Conservation (phyloP, 2,113 vertebrate genomes). For the Lamprotornis superbus region DNA sequence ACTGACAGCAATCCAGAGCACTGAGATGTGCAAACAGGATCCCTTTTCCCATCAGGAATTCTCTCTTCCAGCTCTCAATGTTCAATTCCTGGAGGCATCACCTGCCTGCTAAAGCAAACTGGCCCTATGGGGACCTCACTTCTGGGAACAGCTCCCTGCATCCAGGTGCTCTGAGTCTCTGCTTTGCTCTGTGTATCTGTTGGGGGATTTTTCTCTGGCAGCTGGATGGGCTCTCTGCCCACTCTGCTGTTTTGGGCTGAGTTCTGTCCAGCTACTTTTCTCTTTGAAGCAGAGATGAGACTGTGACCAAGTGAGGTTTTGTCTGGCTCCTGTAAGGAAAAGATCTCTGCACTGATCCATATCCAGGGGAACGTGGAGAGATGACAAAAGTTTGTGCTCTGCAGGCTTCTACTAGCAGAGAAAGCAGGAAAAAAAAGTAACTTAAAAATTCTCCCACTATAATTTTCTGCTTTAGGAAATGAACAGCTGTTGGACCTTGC, state of each 20-base stretch:
- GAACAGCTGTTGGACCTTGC: not conserved
- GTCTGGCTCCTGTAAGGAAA: not conserved
- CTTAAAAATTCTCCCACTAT: rapidly evolving
- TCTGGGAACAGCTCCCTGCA: not conserved
- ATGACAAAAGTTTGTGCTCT: not conserved
- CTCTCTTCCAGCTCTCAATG: not conserved
- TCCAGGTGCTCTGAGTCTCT: not conserved
- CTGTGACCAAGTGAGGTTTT: rapidly evolving
- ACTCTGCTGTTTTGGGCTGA: not conserved
- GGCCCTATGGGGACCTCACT: not conserved
- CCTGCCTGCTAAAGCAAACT: not conserved
- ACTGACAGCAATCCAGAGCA: not conserved
- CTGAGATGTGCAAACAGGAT: not conserved
- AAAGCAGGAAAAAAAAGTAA: not conserved
- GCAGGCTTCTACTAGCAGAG: not conserved
- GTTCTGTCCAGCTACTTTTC: not conserved
- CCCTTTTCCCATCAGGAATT: not conserved
- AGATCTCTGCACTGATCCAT: not conserved
- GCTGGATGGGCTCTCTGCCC: not conserved
- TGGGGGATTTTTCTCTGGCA: not conserved
- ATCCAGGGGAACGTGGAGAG: rapidly evolving
- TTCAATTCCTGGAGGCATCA: not conserved
- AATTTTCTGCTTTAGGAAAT: not conserved
- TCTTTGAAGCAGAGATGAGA: not conserved
- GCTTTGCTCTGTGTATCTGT: not conserved